Base-by-base conservation (phyloP, 2,888 invertebrate species). In the Phortica magna region DNA sequence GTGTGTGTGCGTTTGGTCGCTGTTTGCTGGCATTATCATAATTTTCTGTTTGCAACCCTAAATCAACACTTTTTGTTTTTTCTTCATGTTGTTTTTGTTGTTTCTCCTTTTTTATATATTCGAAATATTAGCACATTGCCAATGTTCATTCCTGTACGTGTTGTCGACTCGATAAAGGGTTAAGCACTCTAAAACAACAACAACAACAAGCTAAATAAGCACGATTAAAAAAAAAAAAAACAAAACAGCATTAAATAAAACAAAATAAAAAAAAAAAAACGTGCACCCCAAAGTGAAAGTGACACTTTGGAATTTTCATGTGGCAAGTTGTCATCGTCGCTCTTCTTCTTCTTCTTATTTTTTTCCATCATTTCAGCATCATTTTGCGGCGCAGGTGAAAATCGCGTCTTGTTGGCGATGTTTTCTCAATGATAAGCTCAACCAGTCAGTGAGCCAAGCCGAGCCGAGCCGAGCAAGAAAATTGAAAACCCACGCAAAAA, bases 11-110 rank as follows among this genome's bases (percentile, higher is more conserved):
- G 14, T 12, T 48, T n/a, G 7, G 53, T n/a, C 17, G 10, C 53
- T 89, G 89, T 90, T 89, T 88, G 84, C 85, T 84, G 81, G 83
- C 89, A 90, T 90, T 90, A 90, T 89, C 90, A 90, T 90, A 90
- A 90, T 90, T 31, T 89, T 89, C 85, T 89, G 88, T 88, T 85
- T 86, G 86, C 90, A 87, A 88, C 86, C 90, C 90, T 90, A 90
- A 90, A 89, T 90, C 90, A 90, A 90, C 90, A 89, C 84, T 84
- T 75, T 80, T 80, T 83, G 71, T 75, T 76, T 77, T 77, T 79
- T 79, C 61, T 61, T 42, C 14, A n/a, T 64, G 67, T 57, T 53
- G 70, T 61, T 68, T 70, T 39, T 64, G 2, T 5, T 43, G 39
- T 65, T 31, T 41, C 41, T 67, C 61, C 53, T 53, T 12, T 12